Evolutionary conservation across 2,113 vertebrate species (phyloP), one percentile per base, ranked within the genome.

Genomic region (Mormoops blainvillei): DNA sequence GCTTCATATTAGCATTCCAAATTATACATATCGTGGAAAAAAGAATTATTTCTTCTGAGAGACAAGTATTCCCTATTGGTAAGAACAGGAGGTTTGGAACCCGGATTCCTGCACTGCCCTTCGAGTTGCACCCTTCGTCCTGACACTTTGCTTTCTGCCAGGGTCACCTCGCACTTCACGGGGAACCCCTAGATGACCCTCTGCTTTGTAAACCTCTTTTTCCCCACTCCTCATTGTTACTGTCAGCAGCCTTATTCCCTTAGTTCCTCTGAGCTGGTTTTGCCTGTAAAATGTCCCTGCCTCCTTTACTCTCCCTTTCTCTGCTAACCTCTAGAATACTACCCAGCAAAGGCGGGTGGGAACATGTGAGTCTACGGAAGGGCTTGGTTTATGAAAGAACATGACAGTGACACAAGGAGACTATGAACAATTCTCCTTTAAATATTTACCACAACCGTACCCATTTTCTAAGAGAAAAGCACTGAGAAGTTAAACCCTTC

Each of bases 101-200:
- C 22, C 28, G 76, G 80, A 76, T 36, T n/a, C 3, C 56, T 89
- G 24, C 14, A 54, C 26, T 31, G 26, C 41, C 6, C 20, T 73
- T 92, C 71, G 31, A 94, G 58, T 48, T 16, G 5, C 28, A 28
- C 24, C 12, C 19, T 87, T 31, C 58, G 33, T 15, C 11, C 20
- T 74, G 45, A 38, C 9, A n/a, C 48, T 58, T 65, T 28, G 28
- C 63, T 78, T 81, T 67, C 41, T 58, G 26, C 38, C 4, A 13
- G 4, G 0, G 4, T 31, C 9, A 3, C 4, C 2, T 43, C 58
- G 19, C 28, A 2, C 48, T n/a, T 58, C 5, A 3, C 24, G 58
- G 33, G 81, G 16, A 87, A 68, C 56, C 91, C 74, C 31, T 2
- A 15, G 58, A 38, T 48, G 63, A 16, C 31, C 22, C 8, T 48